These are phyloP conservation scores for Polymixis flavicincta DNA, from an alignment of 2,888 invertebrate genomes.

Conservation along the genomic window DNA sequence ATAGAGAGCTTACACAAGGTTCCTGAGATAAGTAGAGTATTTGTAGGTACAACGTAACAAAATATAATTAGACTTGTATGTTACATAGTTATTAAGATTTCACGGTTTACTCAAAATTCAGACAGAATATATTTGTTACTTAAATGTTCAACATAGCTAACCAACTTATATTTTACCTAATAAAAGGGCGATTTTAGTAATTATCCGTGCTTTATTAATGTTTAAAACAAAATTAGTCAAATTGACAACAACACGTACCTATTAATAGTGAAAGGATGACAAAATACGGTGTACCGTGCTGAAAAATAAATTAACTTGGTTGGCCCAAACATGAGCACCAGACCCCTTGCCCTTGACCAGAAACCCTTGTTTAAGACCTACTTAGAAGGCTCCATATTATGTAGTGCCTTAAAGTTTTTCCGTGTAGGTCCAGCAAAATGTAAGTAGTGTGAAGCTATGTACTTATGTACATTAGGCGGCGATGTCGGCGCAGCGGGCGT, in stretches of 20 bases:
- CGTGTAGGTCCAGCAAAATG: slow-evolving; percentile 59
- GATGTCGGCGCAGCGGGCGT: slow-evolving; percentile 76
- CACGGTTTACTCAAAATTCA: neutral
- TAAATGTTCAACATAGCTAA: neutral
- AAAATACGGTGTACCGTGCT: neutral
- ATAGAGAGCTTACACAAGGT: neutral
- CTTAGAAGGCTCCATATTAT: neutral
- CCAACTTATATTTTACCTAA: neutral
- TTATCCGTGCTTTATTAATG: neutral
- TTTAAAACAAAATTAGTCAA: too few relatives aligned
- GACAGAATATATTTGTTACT: too few relatives aligned
- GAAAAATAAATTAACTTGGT: neutral
- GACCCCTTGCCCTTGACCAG: too few relatives aligned
- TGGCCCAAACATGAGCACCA: slow-evolving; percentile 3
- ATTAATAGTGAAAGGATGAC: too few relatives aligned
- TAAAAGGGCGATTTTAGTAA: neutral
- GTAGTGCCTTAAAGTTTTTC: slow-evolving; percentile 63
- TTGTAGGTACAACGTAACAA: neutral
- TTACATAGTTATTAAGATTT: too few relatives aligned
- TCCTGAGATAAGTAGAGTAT: neutral
- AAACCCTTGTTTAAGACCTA: slow-evolving; percentile 15
- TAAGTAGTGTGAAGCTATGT: slow-evolving; percentile 40
- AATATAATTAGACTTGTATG: neutral
- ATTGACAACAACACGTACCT: neutral
- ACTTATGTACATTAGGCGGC: slow-evolving; percentile 60